phyloP scores from a whole-genome alignment of 1,140 invertebrate genomes.

The Sarcophaga bullata region DNA sequence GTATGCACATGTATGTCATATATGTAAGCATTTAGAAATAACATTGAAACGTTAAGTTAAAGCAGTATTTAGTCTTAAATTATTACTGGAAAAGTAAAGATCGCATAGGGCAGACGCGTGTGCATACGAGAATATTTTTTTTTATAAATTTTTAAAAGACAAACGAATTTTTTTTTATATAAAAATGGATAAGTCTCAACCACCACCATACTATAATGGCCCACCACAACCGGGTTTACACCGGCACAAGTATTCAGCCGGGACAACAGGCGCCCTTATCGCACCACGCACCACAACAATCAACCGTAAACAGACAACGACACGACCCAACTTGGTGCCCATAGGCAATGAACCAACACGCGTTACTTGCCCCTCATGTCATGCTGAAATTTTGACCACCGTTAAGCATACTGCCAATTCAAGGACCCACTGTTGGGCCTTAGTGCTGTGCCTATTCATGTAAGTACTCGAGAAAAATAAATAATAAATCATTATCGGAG shows the following conservation, averaged over 20 bases:
- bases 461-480: conserved; percentile 55
- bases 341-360: conserved; percentile 67
- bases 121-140: background rate
- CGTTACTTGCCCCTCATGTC: conserved; percentile 70
- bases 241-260: conserved; percentile 51
- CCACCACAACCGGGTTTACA: conserved; percentile 57
- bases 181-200: conserved; percentile 58
- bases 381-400: conserved; percentile 67
- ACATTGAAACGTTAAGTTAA: background rate
- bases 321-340: conserved; percentile 52
- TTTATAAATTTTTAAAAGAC: no score
- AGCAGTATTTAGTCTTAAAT: background rate
- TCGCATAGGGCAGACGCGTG: background rate
- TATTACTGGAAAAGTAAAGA: background rate
- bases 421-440: conserved; percentile 72
- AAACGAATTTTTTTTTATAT: background rate
- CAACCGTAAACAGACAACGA: conserved; percentile 67
- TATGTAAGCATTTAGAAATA: background rate
- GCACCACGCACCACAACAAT: conserved; percentile 47
- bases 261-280: conserved; percentile 34
- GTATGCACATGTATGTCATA: background rate
- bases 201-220: conserved; percentile 66
- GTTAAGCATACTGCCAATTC: conserved; percentile 68
- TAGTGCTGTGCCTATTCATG: conserved; percentile 70
- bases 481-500: no score